Evolutionary conservation across 2,888 invertebrate genomes (phyloP).

Genomic region (Drosophila emarginata): DNA sequence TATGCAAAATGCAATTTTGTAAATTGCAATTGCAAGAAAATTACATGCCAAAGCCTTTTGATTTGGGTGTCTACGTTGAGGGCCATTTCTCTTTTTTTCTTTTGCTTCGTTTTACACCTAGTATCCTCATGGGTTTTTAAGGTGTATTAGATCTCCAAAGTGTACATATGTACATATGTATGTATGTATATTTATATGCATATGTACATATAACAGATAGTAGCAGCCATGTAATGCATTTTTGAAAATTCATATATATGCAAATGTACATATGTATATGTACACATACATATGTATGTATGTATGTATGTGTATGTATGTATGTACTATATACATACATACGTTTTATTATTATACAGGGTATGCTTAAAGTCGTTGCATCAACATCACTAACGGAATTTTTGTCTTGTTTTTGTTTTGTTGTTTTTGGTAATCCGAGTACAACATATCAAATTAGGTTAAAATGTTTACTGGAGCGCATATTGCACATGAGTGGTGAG

Average conservation of each 20-base stretch:
- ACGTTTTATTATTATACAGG: neutral
- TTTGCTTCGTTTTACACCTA: neutral
- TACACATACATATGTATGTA: neutral
- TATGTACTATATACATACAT: no score
- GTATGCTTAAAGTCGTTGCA: neutral
- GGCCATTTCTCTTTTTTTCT: neutral
- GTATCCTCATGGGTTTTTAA: neutral
- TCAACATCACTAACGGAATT: neutral
- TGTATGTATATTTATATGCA: neutral
- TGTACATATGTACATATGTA: neutral
- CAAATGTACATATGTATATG: no score
- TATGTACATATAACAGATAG: neutral
- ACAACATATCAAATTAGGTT: constrained; percentile 53
- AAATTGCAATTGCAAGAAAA: constrained; percentile 39
- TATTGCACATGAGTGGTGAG: constrained; percentile 25
- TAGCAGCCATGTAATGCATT: no score
- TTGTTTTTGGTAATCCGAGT: constrained; percentile 39
- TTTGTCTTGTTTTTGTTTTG: constrained; percentile 2
- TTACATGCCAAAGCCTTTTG: constrained; percentile 6
- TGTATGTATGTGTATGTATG: neutral
- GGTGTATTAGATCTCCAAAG: neutral
- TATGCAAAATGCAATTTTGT: constrained; percentile 46
- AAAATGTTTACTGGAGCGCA: constrained; percentile 58
- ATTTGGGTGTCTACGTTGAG: neutral
- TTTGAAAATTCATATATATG: no score